phyloP scores from a whole-genome alignment of 2,113 vertebrate genomes.

The Herpailurus yagouaroundi region DNA sequence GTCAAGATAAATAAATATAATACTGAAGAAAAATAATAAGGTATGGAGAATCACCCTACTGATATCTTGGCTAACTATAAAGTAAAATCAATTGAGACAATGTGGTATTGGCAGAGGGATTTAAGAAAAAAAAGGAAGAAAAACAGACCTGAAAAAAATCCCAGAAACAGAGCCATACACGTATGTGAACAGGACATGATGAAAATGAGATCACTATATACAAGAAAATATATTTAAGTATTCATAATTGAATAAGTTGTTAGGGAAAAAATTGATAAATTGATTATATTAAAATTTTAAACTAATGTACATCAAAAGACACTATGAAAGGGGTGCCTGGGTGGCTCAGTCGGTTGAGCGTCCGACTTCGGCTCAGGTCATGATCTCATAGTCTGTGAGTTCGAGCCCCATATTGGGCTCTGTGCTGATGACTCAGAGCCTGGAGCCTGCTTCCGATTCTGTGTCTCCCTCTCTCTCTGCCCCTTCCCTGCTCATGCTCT shows the following conservation, averaged over 20 bases:
- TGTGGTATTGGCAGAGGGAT: background rate
- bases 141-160: background rate
- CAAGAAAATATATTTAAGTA: background rate
- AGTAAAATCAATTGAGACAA: background rate
- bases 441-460: too few relatives aligned
- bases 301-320: background rate
- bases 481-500: too few relatives aligned
- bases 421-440: too few relatives aligned
- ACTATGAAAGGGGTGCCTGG: background rate
- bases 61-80: background rate
- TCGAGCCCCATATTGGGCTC: too few relatives aligned
- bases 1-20: constrained; percentile 45
- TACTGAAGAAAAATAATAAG: constrained; percentile 49
- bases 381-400: too few relatives aligned
- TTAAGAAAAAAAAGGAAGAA: background rate
- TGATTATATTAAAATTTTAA: constrained; percentile 20
- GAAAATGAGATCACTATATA: background rate
- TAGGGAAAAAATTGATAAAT: background rate
- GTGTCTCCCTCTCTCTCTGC: too few relatives aligned
- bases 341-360: too few relatives aligned
- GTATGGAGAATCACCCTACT: background rate
- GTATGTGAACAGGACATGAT: background rate
- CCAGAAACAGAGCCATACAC: background rate
- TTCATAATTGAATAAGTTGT: background rate
- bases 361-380: too few relatives aligned